Evolutionary conservation across 2,797 vertebrate species (phyloP).

Genomic region (Limosa lapponica): DNA sequence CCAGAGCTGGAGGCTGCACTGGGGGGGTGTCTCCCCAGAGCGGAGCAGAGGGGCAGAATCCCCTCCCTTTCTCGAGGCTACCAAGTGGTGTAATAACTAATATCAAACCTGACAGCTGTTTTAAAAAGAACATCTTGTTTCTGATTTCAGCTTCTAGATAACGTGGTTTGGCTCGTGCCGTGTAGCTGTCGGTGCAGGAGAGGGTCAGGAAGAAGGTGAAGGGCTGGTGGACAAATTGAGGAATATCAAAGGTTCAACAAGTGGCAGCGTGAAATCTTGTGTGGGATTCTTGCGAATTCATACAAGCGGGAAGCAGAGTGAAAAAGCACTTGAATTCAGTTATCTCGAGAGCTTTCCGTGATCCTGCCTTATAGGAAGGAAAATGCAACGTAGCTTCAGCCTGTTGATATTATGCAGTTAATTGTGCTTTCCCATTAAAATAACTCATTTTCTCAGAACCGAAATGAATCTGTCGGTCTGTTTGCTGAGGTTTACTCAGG

Average conservation of each 20-base stretch:
- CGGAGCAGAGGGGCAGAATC: no score
- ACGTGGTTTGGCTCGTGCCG: neutral
- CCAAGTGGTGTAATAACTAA: neutral
- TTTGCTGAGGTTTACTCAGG: neutral
- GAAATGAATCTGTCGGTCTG: neutral
- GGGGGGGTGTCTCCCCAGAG: neutral
- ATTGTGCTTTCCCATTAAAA: neutral
- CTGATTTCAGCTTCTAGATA: neutral
- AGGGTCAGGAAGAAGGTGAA: neutral
- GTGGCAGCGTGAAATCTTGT: neutral
- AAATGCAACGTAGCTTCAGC: neutral
- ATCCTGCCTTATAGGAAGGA: neutral
- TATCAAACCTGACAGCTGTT: neutral
- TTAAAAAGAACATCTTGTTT: neutral
- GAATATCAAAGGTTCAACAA: neutral
- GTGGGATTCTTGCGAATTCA: neutral
- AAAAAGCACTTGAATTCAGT: neutral
- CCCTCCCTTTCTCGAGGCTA: neutral
- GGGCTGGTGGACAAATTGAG: neutral
- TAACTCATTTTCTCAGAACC: neutral
- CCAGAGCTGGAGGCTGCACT: neutral
- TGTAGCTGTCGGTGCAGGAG: neutral
- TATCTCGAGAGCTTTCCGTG: accelerated
- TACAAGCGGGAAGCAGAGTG: neutral
- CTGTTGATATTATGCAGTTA: neutral